A percentile compares a stretch with the other conserved stretches of the same genome.
Conservation (phyloP, 2,888 invertebrate genomes). For the Tyria jacobaeae region DNA sequence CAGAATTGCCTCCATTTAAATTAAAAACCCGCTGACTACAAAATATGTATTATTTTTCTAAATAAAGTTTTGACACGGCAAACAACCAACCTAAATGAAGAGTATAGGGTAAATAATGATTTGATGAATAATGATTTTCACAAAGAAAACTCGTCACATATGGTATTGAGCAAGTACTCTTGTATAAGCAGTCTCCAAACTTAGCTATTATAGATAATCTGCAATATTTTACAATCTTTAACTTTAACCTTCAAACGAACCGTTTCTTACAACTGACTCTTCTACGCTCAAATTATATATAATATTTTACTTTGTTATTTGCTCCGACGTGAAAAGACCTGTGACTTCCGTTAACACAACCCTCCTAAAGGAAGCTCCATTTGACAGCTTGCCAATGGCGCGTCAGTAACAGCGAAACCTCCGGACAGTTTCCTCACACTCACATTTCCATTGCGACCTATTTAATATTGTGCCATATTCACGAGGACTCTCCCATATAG, state of each 20-base stretch:
- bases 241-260: background rate
- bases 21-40: too few relatives aligned
- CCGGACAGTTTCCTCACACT: slow-evolving; percentile 50
- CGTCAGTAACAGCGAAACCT: slow-evolving; percentile 32
- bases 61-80: too few relatives aligned
- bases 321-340: slow-evolving; percentile 45
- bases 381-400: slow-evolving; percentile 47
- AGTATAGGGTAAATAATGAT: background rate
- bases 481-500: slow-evolving; percentile 16
- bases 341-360: slow-evolving; percentile 50
- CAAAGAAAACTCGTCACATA: background rate
- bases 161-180: background rate
- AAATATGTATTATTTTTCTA: too few relatives aligned
- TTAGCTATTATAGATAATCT: background rate
- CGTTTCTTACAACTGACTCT: slow-evolving; percentile 3
- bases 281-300: slow-evolving; percentile 21
- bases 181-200: background rate
- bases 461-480: slow-evolving; percentile 22
- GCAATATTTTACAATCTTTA: background rate
- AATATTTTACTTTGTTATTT: slow-evolving; percentile 39
- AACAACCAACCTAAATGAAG: background rate
- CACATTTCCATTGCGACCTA: slow-evolving; percentile 38
- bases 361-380: slow-evolving; percentile 50
- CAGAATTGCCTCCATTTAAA: background rate
- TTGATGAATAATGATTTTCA: too few relatives aligned